Evolutionary conservation across 2,888 invertebrate genomes (phyloP), one percentile per base, ranked within the genome.

Genomic region (Sinohyriopsis cumingii): DNA sequence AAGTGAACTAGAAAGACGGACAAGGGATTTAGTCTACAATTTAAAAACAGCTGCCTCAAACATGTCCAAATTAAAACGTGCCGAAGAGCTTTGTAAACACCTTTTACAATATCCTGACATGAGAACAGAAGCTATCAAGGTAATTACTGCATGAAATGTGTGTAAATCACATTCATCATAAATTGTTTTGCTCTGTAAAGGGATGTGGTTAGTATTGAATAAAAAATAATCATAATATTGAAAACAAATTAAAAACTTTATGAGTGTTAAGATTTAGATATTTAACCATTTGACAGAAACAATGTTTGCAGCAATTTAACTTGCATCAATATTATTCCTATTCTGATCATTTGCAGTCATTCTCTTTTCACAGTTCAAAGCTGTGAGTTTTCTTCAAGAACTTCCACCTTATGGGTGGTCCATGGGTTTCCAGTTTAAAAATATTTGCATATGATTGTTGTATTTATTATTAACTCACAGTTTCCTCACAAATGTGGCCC

Each of bases 101-200:
- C 90, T 96, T n/a, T 92, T 93, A 77, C 92, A 93, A 81, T 94
- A 94, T 90, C 94, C 95, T 0, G 94, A 94, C 83, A 93, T 94
- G 5, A 92, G 94, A 82, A 93, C 93, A 86, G 92, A 93, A 76
- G 95, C 95, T 77, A 93, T 94, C 62, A 94, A 94, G 92, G 87
- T 86, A 72, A 64, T 72, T 65, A 25, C 9, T n/a, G 7, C 18
- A 28, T 22, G 24, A 20, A 25, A 56, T 24, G 6, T 56, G 22
- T 45, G 62, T 55, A 24, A 54, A 55, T 57, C 55, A 12, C 1
- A 5, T 45, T 15, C 12, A 45, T 45, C 45, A 45, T n/a, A 45
- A 45, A 45, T 45, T 12, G 45, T 45, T 45, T 45, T 45, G 45
- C 45, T 45, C 12, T 15, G 12, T 45, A 15, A 45, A 15, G 45